These are phyloP conservation scores for Ceuthmochares aereus DNA, from an alignment of 2,113 vertebrate species.

Conservation along the genomic window DNA sequence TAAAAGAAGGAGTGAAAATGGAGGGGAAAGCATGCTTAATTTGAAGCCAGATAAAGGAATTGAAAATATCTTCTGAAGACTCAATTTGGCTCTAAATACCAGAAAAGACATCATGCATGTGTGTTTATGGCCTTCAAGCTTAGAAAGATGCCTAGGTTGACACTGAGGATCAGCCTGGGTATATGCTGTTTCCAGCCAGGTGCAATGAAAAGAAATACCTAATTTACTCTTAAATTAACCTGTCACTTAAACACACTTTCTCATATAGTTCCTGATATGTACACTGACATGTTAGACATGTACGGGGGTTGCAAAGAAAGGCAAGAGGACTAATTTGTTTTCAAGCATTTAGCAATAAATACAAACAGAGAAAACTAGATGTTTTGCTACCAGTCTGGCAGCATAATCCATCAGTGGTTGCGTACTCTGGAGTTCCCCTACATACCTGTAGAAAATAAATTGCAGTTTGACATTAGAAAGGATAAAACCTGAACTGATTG, in stretches of 20 bases:
- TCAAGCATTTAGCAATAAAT: background rate
- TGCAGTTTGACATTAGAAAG: background rate
- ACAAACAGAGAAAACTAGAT: background rate
- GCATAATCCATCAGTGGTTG: background rate
- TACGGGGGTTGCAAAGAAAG: fast-evolving
- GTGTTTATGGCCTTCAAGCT: background rate
- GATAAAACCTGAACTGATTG: fast-evolving
- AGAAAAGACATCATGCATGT: background rate
- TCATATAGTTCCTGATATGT: background rate
- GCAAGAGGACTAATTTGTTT: background rate
- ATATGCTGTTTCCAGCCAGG: background rate
- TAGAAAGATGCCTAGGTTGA: background rate
- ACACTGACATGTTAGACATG: background rate
- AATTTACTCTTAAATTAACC: background rate
- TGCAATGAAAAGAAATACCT: background rate
- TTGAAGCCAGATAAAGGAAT: background rate
- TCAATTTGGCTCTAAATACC: background rate
- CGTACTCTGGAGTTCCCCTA: background rate
- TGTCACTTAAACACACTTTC: background rate
- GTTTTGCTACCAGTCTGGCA: background rate
- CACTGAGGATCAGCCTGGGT: background rate
- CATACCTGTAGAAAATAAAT: background rate
- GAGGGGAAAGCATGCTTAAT: fast-evolving
- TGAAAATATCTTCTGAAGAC: background rate
- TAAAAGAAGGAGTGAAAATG: background rate